Percentiles rank a stretch among this genome's conserved stretches.
phyloP scores from a whole-genome alignment of 1,140 invertebrate genomes.

The Dendroctonus ponderosae region DNA sequence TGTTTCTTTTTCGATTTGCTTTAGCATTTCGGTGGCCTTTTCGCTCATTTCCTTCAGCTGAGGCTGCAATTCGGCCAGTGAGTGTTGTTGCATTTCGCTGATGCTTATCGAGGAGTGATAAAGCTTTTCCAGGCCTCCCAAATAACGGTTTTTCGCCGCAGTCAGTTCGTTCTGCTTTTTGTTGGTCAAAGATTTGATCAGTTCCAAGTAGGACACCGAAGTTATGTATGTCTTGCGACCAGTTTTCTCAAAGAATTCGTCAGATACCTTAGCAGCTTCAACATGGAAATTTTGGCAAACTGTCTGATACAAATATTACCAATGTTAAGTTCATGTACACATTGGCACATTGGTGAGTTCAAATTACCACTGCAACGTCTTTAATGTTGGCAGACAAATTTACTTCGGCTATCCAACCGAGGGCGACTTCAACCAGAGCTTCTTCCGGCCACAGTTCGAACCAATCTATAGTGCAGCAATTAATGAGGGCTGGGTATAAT shows the following conservation, averaged over 20 bases:
- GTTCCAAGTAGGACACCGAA: slow-evolving; percentile 84
- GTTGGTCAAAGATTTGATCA: slow-evolving; percentile 80
- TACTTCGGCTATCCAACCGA: slow-evolving; percentile 74
- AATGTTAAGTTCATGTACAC: background rate
- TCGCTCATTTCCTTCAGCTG: slow-evolving; percentile 78
- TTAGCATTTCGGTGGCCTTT: slow-evolving; percentile 80
- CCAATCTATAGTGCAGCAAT: slow-evolving; percentile 95
- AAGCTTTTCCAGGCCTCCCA: slow-evolving; percentile 83
- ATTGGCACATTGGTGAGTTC: background rate
- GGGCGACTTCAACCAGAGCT: slow-evolving; percentile 86
- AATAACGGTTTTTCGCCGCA: slow-evolving; percentile 75
- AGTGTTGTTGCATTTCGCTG: slow-evolving; percentile 78
- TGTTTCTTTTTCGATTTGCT: slow-evolving; percentile 84
- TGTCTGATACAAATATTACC: slow-evolving; percentile 37
- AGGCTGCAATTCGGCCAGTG: slow-evolving; percentile 82
- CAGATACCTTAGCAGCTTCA: slow-evolving; percentile 63
- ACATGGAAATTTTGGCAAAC: slow-evolving; percentile 89
- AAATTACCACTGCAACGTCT: slow-evolving; percentile 18
- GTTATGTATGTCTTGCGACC: slow-evolving; percentile 84
- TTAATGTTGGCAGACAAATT: slow-evolving; percentile 61
- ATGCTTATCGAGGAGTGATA: slow-evolving; percentile 81
- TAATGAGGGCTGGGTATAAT: slow-evolving; percentile 87
- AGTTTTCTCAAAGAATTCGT: slow-evolving; percentile 64
- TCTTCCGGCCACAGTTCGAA: slow-evolving; percentile 92
- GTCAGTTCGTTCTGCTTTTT: slow-evolving; percentile 77